Evolutionary conservation across 2,113 vertebrate species (phyloP).

Genomic region (Silurus asotus): DNA sequence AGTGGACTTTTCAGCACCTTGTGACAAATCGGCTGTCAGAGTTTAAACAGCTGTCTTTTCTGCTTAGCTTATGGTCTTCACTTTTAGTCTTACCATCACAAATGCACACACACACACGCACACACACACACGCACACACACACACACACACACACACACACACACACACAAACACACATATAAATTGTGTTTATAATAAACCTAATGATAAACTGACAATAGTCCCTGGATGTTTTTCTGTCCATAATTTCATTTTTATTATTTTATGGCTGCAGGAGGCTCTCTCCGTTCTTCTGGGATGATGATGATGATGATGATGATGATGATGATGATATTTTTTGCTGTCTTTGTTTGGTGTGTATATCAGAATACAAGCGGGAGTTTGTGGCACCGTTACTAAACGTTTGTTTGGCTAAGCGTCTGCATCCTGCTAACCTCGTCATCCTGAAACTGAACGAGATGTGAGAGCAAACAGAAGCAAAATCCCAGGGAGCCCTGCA

Average conservation of each 20-base stretch:
- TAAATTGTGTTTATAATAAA: too few species aligned
- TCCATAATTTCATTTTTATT: background rate
- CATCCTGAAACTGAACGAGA: constrained; percentile 31
- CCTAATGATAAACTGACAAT: constrained; percentile 22
- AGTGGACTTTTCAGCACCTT: constrained; percentile 32
- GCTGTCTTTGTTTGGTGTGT: background rate
- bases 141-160: background rate
- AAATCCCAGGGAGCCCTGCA: background rate
- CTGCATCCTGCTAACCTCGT: constrained; percentile 41
- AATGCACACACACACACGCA: too few species aligned
- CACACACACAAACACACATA: background rate
- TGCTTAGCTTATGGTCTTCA: constrained; percentile 9
- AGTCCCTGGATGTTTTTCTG: background rate
- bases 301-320: too few species aligned
- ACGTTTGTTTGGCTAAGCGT: constrained; percentile 23
- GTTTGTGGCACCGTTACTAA: constrained; percentile 10
- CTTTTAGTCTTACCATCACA: background rate
- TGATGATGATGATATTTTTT: background rate
- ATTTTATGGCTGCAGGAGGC: background rate
- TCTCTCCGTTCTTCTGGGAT: background rate
- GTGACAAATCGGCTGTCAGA: constrained; percentile 31
- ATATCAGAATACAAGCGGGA: background rate
- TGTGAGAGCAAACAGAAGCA: constrained; percentile 23
- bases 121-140: background rate
- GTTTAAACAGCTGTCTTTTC: constrained; percentile 36